A percentile compares a stretch with the other conserved stretches of the same genome.
phyloP scores from a whole-genome alignment of 2,113 vertebrate species.

The Nothobranchius kuhntae region DNA sequence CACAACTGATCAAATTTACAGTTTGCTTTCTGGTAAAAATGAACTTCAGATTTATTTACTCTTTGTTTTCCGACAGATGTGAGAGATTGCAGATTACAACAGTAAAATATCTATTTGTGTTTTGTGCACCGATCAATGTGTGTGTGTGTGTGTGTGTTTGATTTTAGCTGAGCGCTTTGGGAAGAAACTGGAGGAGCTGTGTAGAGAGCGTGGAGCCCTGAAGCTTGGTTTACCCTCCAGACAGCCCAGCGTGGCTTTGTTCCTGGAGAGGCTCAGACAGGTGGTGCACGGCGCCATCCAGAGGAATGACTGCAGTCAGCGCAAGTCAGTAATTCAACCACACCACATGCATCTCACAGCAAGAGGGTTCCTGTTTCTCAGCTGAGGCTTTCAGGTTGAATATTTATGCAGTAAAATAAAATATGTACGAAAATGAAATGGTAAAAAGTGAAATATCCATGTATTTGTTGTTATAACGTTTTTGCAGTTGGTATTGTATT shows the following conservation, averaged over 20 bases:
- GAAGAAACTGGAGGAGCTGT: conserved; percentile 84
- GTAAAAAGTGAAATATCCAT: neutral
- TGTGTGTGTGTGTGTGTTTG: conserved; percentile 29
- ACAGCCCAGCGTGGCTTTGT: conserved; percentile 80
- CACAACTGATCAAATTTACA: no score
- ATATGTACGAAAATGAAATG: no score
- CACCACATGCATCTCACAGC: neutral
- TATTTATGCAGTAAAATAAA: no score
- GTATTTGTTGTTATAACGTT: conserved; percentile 2
- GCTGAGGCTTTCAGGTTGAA: no score
- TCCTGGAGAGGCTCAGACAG: conserved; percentile 78
- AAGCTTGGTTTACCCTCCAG: conserved; percentile 85
- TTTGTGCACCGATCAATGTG: neutral
- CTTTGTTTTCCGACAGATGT: no score
- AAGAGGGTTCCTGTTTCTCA: no score
- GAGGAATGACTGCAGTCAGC: conserved; percentile 47
- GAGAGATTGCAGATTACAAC: no score
- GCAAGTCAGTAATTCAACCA: conserved; percentile 55
- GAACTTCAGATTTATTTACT: no score
- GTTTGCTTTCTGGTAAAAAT: no score
- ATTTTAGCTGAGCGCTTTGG: conserved; percentile 84
- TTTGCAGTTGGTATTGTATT: neutral
- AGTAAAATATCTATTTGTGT: neutral
- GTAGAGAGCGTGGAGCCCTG: conserved; percentile 76
- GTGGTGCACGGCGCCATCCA: conserved; percentile 76